Conservation (phyloP, 2,888 invertebrate species). For the Hydroisotoma schaefferi region DNA sequence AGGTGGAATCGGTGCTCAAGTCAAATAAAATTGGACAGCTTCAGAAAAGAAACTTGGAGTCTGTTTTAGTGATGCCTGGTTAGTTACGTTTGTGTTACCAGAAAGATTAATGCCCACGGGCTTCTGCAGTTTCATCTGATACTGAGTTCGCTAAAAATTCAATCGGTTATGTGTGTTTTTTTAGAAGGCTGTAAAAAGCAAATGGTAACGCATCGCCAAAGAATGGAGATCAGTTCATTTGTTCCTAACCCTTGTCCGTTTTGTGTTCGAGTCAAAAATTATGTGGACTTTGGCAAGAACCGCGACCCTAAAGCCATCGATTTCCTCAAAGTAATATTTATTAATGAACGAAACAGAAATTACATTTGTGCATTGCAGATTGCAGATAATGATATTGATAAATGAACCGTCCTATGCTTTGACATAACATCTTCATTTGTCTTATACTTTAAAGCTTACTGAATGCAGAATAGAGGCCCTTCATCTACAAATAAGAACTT, state of each 20-base stretch:
- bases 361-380: not conserved
- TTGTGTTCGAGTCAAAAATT: slow-evolving; percentile 43
- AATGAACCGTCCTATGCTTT: too few relatives aligned
- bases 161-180: too few relatives aligned
- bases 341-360: not conserved
- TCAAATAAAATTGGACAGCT: not conserved
- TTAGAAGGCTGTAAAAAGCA: too few relatives aligned
- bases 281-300: slow-evolving; percentile 34
- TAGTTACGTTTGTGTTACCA: too few relatives aligned
- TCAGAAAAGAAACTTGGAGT: slow-evolving; percentile 23
- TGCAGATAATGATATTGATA: too few relatives aligned
- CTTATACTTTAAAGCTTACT: slow-evolving; percentile 24
- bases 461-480: slow-evolving; percentile 46
- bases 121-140: too few relatives aligned
- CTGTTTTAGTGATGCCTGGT: slow-evolving; percentile 22
- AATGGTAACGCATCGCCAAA: not conserved
- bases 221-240: not conserved
- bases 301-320: slow-evolving; percentile 37
- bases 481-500: slow-evolving; percentile 38
- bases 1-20: not conserved
- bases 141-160: too few relatives aligned
- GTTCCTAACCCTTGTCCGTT: slow-evolving; percentile 34
- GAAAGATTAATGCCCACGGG: too few relatives aligned
- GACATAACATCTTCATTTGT: too few relatives aligned
- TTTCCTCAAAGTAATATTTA: slow-evolving; percentile 40